Conservation (phyloP, 2,113 vertebrate species). For the Solenodon paradoxus region DNA sequence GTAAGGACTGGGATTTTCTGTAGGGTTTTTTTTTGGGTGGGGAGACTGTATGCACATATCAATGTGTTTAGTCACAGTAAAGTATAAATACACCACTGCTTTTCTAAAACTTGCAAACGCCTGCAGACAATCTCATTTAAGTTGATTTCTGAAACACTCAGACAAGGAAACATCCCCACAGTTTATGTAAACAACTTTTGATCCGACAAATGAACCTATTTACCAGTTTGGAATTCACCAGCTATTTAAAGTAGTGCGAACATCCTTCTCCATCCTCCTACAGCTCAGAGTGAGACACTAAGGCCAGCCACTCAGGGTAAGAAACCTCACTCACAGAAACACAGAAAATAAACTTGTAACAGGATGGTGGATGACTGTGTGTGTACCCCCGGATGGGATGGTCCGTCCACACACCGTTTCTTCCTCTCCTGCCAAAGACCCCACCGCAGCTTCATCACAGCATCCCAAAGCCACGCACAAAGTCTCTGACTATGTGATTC, state of each 20-base stretch:
- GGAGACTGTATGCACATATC: not conserved
- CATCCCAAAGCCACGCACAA: not conserved
- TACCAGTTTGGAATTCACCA: not conserved
- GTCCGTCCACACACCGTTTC: not conserved
- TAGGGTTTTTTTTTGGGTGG: not conserved
- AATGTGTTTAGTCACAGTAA: not conserved
- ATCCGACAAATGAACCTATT: not conserved
- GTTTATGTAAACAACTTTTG: not conserved
- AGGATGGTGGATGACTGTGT: not conserved
- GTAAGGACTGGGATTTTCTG: not conserved
- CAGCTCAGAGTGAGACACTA: not conserved
- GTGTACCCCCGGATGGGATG: not conserved
- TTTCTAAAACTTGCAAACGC: not conserved
- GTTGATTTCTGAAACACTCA: not conserved
- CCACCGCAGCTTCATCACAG: not conserved
- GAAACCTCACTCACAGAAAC: not conserved
- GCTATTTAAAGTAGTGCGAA: not conserved
- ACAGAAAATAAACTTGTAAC: not conserved
- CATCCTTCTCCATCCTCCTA: not conserved
- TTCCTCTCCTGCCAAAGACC: not conserved
- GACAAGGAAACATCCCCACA: conserved; percentile 1
- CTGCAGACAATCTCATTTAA: not conserved
- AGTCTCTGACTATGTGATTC: not conserved
- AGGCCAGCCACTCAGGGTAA: not conserved
- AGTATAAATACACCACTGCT: not conserved